Evolutionary conservation across 2,113 vertebrate species (phyloP).

Genomic region (Gymnorhina tibicen): DNA sequence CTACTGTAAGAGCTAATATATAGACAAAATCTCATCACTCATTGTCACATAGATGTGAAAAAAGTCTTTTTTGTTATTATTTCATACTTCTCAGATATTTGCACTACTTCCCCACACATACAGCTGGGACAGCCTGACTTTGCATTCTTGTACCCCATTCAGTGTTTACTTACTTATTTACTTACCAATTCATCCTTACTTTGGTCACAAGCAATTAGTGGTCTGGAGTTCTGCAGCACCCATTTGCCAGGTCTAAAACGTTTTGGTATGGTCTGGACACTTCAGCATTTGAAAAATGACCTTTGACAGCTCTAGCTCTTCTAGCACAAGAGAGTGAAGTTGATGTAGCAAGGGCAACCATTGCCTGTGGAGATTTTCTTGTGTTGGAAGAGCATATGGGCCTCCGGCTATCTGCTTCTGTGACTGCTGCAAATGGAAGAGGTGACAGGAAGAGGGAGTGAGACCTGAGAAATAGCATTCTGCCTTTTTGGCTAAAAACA

Average conservation of each 20-base stretch:
- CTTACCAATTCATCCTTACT: neutral
- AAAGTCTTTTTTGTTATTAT: neutral
- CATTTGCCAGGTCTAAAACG: neutral
- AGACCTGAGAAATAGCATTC: neutral
- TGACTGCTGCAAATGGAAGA: neutral
- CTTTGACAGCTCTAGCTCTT: neutral
- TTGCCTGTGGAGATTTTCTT: neutral
- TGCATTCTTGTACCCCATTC: neutral
- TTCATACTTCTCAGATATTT: neutral
- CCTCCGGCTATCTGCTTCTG: neutral
- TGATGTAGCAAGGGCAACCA: neutral
- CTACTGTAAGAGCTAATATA: neutral
- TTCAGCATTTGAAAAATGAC: neutral
- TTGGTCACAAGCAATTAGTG: neutral
- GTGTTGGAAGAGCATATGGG: neutral
- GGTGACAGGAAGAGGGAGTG: neutral
- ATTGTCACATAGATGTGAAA: neutral
- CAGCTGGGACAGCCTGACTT: neutral
- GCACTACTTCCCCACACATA: neutral
- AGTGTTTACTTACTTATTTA: neutral
- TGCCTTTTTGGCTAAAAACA: neutral
- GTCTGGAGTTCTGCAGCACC: neutral
- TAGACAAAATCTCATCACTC: neutral
- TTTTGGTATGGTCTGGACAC: neutral
- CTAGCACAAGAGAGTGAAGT: neutral